Evolutionary conservation across 2,113 vertebrate species (phyloP).

Genomic region (Prietella phreatophila): DNA sequence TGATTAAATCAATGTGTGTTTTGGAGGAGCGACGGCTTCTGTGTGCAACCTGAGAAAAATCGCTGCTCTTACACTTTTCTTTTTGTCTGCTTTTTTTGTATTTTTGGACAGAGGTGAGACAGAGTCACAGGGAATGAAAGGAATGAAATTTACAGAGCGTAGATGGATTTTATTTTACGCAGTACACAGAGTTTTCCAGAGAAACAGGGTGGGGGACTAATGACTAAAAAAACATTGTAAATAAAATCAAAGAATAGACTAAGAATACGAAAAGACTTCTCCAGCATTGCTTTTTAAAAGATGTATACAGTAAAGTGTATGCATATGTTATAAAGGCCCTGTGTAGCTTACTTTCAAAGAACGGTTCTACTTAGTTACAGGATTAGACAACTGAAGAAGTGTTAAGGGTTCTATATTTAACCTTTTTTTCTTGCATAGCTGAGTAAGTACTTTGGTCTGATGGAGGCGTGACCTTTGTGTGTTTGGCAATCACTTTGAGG

Average conservation of each 20-base stretch:
- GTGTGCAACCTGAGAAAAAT: slow-evolving; percentile 59
- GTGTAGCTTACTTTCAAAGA: no score
- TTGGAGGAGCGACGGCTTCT: slow-evolving; percentile 58
- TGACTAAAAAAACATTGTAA: not conserved
- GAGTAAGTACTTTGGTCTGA: not conserved
- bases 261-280: not conserved
- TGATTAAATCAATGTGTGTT: slow-evolving; percentile 53
- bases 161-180: not conserved
- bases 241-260: not conserved
- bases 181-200: not conserved
- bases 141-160: slow-evolving; percentile 52
- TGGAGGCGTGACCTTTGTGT: not conserved
- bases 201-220: not conserved
- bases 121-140: slow-evolving; percentile 55
- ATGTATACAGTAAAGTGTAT: no score
- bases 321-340: no score
- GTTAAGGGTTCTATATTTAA: no score
- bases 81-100: not conserved
- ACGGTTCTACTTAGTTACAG: no score
- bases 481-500: not conserved
- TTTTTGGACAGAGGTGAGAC: slow-evolving; percentile 54
- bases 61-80: slow-evolving; percentile 64
- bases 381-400: not conserved
- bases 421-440: not conserved
- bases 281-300: not conserved